Percentiles rank a stretch among this genome's conserved stretches.
Conservation (phyloP, 1,140 invertebrate genomes). For the Drosophila nasuta region DNA sequence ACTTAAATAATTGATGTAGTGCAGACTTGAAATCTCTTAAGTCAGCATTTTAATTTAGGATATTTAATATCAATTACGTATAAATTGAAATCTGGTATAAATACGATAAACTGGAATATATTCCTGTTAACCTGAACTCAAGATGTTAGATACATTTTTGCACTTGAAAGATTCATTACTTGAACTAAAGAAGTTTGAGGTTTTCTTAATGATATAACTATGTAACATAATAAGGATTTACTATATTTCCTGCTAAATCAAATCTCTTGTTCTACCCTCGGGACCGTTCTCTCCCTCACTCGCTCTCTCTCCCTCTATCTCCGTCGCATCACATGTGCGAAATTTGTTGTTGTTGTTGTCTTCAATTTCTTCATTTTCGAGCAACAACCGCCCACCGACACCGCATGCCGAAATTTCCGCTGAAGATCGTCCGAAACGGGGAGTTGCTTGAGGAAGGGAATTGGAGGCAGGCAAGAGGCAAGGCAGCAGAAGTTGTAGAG, state of each 20-base stretch:
- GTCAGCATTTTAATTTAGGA: too few species aligned
- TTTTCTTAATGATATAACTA: too few species aligned
- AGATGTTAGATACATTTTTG: too few species aligned
- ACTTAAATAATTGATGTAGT: too few species aligned
- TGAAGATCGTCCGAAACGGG: conserved; percentile 53
- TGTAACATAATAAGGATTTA: too few species aligned
- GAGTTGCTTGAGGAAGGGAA: not conserved
- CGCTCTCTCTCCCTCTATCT: not conserved
- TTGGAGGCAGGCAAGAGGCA: not conserved
- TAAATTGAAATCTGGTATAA: too few species aligned
- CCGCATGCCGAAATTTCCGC: conserved; percentile 55
- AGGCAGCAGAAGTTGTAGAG: not conserved
- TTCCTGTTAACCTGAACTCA: too few species aligned
- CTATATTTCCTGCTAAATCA: not conserved
- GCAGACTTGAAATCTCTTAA: too few species aligned
- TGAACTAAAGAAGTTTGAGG: too few species aligned
- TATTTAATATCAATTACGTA: too few species aligned
- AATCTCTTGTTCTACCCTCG: not conserved
- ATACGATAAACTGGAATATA: too few species aligned
- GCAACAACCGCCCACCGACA: conserved; percentile 59
- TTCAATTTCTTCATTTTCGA: conserved; percentile 77
- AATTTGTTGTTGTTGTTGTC: conserved; percentile 50
- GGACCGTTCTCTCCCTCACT: conserved; percentile 1
- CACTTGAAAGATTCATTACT: too few species aligned
- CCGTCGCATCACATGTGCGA: conserved; percentile 47